Percentiles rank a stretch among this genome's conserved stretches.
Conservation (phyloP, 2,888 invertebrate species). For the Neoascia interrupta region DNA sequence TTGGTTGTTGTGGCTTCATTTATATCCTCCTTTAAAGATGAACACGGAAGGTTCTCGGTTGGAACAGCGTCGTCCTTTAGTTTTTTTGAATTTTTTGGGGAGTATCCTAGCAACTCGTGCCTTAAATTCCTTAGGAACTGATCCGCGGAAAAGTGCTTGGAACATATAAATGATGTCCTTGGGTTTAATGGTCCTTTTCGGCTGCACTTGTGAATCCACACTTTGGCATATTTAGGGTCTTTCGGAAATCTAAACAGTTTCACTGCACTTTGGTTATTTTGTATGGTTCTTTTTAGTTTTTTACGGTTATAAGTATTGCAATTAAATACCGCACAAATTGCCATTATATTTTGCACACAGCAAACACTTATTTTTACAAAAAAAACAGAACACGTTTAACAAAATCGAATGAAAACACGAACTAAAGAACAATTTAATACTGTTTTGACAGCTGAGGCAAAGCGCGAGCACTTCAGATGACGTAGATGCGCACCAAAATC, state of each 20-base stretch:
- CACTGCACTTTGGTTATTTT: background rate
- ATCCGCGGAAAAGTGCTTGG: background rate
- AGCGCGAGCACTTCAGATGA: no score
- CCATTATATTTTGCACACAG: background rate
- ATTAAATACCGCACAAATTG: background rate
- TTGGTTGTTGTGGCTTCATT: background rate
- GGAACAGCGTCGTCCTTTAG: background rate
- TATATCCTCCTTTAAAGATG: background rate
- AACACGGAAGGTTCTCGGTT: background rate
- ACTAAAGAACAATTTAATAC: no score
- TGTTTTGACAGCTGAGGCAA: no score
- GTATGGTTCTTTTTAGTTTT: background rate
- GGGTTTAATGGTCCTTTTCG: background rate
- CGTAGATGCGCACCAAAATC: no score
- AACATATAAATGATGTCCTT: background rate
- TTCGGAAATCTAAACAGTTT: slow-evolving; percentile 3
- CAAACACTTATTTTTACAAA: no score
- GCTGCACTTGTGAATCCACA: background rate
- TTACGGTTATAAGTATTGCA: background rate
- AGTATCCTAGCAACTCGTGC: background rate
- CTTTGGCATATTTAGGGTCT: background rate
- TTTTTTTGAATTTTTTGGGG: background rate
- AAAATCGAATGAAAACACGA: no score
- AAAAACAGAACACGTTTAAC: no score
- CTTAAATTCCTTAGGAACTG: background rate